Percentiles rank a stretch among this genome's conserved stretches.
phyloP scores from a whole-genome alignment of 1,140 invertebrate species.

The Oncopeltus fasciatus region DNA sequence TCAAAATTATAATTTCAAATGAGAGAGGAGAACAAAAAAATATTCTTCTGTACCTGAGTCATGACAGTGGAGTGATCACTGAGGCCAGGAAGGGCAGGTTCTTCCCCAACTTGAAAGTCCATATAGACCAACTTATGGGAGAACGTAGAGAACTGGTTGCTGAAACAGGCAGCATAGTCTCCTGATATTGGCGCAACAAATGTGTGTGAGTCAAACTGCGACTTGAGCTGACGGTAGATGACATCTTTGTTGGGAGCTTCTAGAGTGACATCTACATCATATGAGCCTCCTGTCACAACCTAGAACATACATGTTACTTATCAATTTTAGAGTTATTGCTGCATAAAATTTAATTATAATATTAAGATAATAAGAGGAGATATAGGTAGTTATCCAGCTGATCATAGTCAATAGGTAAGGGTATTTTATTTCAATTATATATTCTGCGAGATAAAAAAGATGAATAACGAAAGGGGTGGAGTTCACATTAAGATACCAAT shows the following conservation, averaged over 20 bases:
- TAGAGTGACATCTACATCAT: constrained; percentile 91
- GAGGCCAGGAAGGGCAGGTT: constrained; percentile 67
- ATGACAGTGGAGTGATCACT: constrained; percentile 84
- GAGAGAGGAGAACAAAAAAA: background rate
- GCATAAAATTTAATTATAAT: background rate
- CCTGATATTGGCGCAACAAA: constrained; percentile 64
- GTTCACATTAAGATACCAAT: no score
- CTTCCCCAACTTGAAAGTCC: constrained; percentile 93
- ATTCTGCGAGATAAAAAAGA: no score
- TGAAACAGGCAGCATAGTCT: constrained; percentile 85
- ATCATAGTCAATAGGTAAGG: no score
- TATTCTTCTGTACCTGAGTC: constrained; percentile 59
- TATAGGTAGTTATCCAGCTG: no score
- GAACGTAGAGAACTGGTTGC: constrained; percentile 98
- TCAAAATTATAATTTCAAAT: no score
- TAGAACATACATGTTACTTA: no score
- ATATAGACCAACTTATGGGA: constrained; percentile 99
- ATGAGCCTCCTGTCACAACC: constrained; percentile 98
- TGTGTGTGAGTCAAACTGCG: constrained; percentile 84
- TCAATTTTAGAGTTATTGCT: no score
- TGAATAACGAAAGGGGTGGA: no score
- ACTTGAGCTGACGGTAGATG: constrained; percentile 83
- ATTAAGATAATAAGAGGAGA: background rate
- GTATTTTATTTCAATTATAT: no score
- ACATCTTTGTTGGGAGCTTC: constrained; percentile 78